These are phyloP conservation scores for Thalpophila matura DNA, from an alignment of 2,888 invertebrate genomes.

Conservation along the genomic window DNA sequence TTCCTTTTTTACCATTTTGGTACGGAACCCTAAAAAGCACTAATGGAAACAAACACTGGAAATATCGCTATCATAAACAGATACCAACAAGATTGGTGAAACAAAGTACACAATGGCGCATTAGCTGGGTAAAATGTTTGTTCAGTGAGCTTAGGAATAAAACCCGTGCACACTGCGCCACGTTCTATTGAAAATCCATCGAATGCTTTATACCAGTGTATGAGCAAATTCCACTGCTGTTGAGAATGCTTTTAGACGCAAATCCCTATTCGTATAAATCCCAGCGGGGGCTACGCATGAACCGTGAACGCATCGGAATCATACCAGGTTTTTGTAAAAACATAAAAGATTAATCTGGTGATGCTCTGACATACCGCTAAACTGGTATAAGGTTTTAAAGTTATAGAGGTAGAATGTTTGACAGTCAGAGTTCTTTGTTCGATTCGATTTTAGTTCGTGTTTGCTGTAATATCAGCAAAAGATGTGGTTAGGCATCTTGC, in stretches of 20 bases:
- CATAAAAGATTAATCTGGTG: slow-evolving; percentile 32
- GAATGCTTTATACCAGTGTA: slow-evolving; percentile 33
- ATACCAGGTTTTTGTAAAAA: slow-evolving; percentile 27
- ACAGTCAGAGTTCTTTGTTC: background rate
- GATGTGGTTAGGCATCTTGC: too few relatives aligned
- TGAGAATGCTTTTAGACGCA: slow-evolving; percentile 50
- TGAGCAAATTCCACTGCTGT: slow-evolving; percentile 43
- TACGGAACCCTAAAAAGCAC: too few relatives aligned
- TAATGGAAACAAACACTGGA: background rate
- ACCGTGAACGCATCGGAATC: slow-evolving; percentile 17
- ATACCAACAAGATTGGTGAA: slow-evolving; percentile 42
- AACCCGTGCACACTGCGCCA: slow-evolving; percentile 31
- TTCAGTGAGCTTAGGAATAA: slow-evolving; percentile 48
- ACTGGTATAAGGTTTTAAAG: slow-evolving; percentile 10
- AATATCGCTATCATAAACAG: slow-evolving; percentile 36
- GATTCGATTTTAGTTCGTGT: too few relatives aligned
- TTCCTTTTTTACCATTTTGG: too few relatives aligned
- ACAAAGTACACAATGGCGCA: slow-evolving; percentile 47
- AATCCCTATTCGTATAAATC: slow-evolving; percentile 45
- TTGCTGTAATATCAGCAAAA: too few relatives aligned
- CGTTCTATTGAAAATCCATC: slow-evolving; percentile 51
- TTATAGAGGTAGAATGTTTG: background rate
- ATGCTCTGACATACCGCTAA: background rate
- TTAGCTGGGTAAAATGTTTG: slow-evolving; percentile 58
- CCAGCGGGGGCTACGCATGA: slow-evolving; percentile 13